These are phyloP conservation scores for Allygus modestus DNA, from an alignment of 2,888 invertebrate species.

Conservation along the genomic window DNA sequence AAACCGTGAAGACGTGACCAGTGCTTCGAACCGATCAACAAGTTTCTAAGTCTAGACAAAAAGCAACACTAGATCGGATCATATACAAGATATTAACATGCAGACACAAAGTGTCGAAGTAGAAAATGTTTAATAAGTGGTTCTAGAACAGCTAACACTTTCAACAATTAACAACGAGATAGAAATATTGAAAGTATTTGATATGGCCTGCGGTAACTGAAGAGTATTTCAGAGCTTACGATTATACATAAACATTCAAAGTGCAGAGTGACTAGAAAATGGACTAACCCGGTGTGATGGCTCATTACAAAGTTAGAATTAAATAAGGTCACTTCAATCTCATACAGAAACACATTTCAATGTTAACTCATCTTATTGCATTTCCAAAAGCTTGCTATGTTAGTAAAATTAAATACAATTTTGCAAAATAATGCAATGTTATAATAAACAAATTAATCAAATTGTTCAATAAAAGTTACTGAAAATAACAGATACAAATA, in stretches of 20 bases:
- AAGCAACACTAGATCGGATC: conserved; percentile 18
- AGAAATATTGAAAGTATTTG: conserved; percentile 48
- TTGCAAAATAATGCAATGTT: too few species aligned
- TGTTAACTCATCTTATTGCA: conserved; percentile 49
- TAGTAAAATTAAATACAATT: not conserved
- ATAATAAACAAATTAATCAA: too few species aligned
- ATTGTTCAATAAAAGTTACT: too few species aligned
- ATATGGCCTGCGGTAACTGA: conserved; percentile 52
- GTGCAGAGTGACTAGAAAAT: conserved; percentile 43
- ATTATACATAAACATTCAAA: conserved; percentile 7
- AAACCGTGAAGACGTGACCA: conserved; percentile 34
- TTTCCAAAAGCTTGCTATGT: conserved; percentile 14
- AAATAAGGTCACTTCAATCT: conserved; percentile 58
- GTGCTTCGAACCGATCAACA: conserved; percentile 41
- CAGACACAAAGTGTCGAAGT: conserved; percentile 48
- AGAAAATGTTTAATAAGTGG: conserved; percentile 50
- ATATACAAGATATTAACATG: conserved; percentile 51
- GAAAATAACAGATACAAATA: not conserved
- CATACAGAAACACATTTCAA: conserved; percentile 46
- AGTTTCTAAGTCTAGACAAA: not conserved
- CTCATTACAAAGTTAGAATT: conserved; percentile 52
- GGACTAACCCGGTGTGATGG: conserved; percentile 47
- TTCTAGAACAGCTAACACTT: conserved; percentile 51
- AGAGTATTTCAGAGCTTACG: conserved; percentile 56
- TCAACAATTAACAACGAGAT: conserved; percentile 53